phyloP scores from a whole-genome alignment of 1,140 invertebrate genomes.

The Oryzaephilus surinamensis region DNA sequence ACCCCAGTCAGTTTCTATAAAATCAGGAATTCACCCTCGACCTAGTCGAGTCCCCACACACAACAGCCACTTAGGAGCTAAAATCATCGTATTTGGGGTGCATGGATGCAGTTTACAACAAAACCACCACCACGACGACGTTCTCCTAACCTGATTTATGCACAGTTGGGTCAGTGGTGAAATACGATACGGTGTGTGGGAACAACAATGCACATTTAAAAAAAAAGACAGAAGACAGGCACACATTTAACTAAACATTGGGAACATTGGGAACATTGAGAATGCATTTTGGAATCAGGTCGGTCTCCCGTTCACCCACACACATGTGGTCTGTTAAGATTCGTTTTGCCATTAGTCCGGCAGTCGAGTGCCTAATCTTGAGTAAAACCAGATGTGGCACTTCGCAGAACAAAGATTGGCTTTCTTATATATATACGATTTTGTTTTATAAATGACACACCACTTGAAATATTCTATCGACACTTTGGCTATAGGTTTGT shows the following conservation, averaged over 20 bases:
- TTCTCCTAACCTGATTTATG: slow-evolving; percentile 27
- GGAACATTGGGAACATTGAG: background rate
- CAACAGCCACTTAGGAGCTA: no score
- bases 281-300: slow-evolving; percentile 15
- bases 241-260: background rate
- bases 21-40: no score
- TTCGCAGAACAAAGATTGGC: slow-evolving; percentile 19
- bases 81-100: no score
- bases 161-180: slow-evolving; percentile 25
- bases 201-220: slow-evolving; percentile 19
- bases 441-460: no score
- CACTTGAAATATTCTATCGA: no score
- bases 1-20: no score
- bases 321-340: slow-evolving; percentile 15
- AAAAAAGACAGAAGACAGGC: no score
- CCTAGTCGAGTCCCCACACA: no score
- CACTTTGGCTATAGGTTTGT: no score
- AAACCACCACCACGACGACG: no score
- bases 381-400: slow-evolving; percentile 21
- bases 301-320: slow-evolving; percentile 19
- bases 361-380: slow-evolving; percentile 20
- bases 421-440: slow-evolving; percentile 13
- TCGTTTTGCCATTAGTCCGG: slow-evolving; percentile 16
- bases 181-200: slow-evolving; percentile 25
- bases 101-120: no score